phyloP scores from a whole-genome alignment of 1,140 invertebrate genomes.

The Drosophila nigrodunni region DNA sequence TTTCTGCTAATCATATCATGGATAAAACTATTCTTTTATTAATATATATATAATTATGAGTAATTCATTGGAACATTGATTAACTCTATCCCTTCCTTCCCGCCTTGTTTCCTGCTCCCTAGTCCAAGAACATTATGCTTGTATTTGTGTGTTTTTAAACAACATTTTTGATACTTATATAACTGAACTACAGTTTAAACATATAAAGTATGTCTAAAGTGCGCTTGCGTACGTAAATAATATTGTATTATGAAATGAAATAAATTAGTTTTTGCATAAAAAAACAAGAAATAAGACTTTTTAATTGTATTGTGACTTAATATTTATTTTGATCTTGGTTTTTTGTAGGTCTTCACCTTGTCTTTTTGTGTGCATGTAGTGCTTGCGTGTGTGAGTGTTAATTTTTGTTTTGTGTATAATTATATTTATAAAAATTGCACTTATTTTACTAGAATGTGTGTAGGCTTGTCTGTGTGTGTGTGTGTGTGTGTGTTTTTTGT shows the following conservation, averaged over 20 bases:
- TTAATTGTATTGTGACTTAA: slow-evolving; percentile 37
- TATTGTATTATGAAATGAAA: slow-evolving; percentile 79
- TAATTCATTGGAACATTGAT: slow-evolving; percentile 33
- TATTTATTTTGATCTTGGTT: slow-evolving; percentile 61
- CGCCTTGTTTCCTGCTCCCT: not conserved
- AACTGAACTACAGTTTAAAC: slow-evolving; percentile 62
- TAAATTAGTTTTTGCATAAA: slow-evolving; percentile 78
- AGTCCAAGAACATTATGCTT: slow-evolving; percentile 25
- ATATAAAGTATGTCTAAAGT: slow-evolving; percentile 56
- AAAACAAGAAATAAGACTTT: not conserved
- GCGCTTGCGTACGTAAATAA: slow-evolving; percentile 75
- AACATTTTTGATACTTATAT: slow-evolving; percentile 53
- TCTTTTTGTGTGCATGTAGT: slow-evolving; percentile 78
- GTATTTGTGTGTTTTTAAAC: slow-evolving; percentile 42
- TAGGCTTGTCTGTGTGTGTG: slow-evolving; percentile 55
- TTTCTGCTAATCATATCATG: slow-evolving; percentile 72
- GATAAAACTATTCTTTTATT: slow-evolving; percentile 45
- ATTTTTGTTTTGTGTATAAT: slow-evolving; percentile 64
- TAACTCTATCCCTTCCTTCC: not conserved
- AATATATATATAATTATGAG: not conserved
- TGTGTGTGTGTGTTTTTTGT: slow-evolving; percentile 40
- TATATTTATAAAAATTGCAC: slow-evolving; percentile 75
- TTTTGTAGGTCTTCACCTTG: slow-evolving; percentile 76
- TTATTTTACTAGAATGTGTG: slow-evolving; percentile 79
- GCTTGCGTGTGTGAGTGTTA: slow-evolving; percentile 52